phyloP scores from a whole-genome alignment of 2,888 invertebrate species.

The Diloba caeruleocephala region DNA sequence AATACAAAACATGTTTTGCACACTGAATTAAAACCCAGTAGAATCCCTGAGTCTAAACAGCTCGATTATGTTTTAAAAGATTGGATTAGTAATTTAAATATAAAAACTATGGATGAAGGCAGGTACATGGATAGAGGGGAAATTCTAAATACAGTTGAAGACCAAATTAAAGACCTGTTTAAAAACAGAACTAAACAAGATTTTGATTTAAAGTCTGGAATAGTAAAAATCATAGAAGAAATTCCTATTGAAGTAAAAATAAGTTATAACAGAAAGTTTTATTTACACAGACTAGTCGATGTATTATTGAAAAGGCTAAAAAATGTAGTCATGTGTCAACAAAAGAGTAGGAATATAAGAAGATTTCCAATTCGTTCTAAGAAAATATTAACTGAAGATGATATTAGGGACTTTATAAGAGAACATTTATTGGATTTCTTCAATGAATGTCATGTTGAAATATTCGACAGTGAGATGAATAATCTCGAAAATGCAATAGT shows the following conservation, averaged over 20 bases:
- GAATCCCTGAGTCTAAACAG: constrained; percentile 23
- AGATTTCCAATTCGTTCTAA: constrained; percentile 18
- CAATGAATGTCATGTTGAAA: constrained; percentile 45
- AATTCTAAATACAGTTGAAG: constrained; percentile 48
- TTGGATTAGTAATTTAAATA: constrained; percentile 62
- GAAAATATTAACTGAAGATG: constrained; percentile 56
- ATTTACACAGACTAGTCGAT: constrained; percentile 61
- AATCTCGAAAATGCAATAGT: constrained; percentile 66
- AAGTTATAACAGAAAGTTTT: constrained; percentile 49
- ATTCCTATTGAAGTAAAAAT: constrained; percentile 55
- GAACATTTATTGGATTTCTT: constrained; percentile 58
- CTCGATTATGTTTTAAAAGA: constrained; percentile 58
- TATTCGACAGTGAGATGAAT: constrained; percentile 43
- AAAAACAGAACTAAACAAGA: constrained; percentile 46
- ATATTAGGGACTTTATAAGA: constrained; percentile 58
- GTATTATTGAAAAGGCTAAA: constrained; percentile 55
- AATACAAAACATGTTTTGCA: constrained; percentile 28
- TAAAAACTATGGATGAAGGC: constrained; percentile 51
- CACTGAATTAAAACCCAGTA: constrained; percentile 37
- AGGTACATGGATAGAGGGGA: constrained; percentile 48
- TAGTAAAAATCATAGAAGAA: constrained; percentile 59
- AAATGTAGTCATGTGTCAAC: constrained; percentile 25
- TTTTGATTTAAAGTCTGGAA: constrained; percentile 51
- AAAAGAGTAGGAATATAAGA: constrained; percentile 5
- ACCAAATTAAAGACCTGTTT: constrained; percentile 54